phyloP scores from a whole-genome alignment of 1,140 invertebrate genomes.

The Leptinotarsa defecta region DNA sequence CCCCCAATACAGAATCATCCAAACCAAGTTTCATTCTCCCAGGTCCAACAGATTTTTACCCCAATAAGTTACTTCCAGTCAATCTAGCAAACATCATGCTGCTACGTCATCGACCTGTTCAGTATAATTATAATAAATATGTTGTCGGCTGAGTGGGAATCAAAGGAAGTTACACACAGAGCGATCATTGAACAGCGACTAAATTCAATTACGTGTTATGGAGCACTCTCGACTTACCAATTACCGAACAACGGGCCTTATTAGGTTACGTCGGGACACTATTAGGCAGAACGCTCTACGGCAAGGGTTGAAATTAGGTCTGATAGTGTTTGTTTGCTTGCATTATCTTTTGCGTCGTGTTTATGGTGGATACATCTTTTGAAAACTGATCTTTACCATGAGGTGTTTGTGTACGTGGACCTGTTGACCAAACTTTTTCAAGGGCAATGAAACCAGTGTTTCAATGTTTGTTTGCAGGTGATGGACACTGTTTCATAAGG shows the following conservation, averaged over 20 bases:
- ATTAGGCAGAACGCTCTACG: background rate
- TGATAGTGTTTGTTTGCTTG: constrained; percentile 11
- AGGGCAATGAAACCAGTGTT: too few relatives aligned
- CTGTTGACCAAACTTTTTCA: too few relatives aligned
- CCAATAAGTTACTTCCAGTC: background rate
- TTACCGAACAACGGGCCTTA: constrained; percentile 26
- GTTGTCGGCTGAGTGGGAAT: constrained; percentile 10
- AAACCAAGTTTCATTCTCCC: too few relatives aligned
- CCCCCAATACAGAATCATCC: too few relatives aligned
- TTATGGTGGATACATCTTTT: too few relatives aligned
- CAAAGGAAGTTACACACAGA: constrained; percentile 24
- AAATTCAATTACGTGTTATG: constrained; percentile 25
- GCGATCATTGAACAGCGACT: constrained; percentile 21
- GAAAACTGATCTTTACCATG: too few relatives aligned
- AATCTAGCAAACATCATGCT: background rate
- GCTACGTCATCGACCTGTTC: background rate
- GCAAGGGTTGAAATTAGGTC: constrained; percentile 26
- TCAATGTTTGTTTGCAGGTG: too few relatives aligned
- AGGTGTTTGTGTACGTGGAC: too few relatives aligned
- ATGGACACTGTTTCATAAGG: too few relatives aligned
- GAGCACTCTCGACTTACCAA: constrained; percentile 31
- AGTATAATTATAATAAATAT: constrained; percentile 29
- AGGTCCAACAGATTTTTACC: too few relatives aligned
- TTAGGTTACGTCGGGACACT: constrained; percentile 22
- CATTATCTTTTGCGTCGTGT: constrained; percentile 6